Percentiles rank a stretch among this genome's conserved stretches.
Conservation (phyloP, 2,888 invertebrate genomes). For the Xestobium rufovillosum region DNA sequence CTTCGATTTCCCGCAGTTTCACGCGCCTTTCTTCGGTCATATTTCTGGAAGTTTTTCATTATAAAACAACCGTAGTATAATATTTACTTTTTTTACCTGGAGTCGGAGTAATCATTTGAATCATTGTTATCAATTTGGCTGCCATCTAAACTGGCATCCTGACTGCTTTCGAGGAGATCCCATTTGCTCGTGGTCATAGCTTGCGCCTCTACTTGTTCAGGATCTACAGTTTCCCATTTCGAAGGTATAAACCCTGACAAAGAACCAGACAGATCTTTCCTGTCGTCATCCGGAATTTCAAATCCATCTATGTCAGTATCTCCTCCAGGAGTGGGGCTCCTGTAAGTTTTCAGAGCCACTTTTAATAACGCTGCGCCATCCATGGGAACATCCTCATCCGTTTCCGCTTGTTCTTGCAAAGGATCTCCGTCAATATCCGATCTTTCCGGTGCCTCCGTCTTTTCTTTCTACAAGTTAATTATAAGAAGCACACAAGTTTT, state of each 20-base stretch:
- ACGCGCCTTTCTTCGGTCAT: constrained; percentile 63
- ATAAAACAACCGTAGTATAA: neutral
- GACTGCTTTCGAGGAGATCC: constrained; percentile 62
- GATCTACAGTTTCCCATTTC: constrained; percentile 95
- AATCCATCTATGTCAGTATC: constrained; percentile 62
- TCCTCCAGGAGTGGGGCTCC: constrained; percentile 33
- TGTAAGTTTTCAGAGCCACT: constrained; percentile 51
- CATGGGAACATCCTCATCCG: constrained; percentile 59
- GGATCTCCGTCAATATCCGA: constrained; percentile 66
- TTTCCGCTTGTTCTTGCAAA: constrained; percentile 45
- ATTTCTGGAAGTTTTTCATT: constrained; percentile 40
- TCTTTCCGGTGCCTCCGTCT: constrained; percentile 31
- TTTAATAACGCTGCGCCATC: constrained; percentile 78
- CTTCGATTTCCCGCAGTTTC: constrained; percentile 84
- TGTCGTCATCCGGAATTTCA: constrained; percentile 32
- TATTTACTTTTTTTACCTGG: constrained; percentile 31
- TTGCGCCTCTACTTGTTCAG: constrained; percentile 70
- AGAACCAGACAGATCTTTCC: constrained; percentile 31
- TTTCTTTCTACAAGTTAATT: constrained; percentile 36
- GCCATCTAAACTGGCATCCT: constrained; percentile 40
- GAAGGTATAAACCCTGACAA: constrained; percentile 79
- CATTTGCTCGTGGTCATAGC: constrained; percentile 85
- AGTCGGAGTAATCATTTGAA: constrained; percentile 39
- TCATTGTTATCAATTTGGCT: constrained; percentile 37
- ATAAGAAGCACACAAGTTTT: neutral